phyloP scores from a whole-genome alignment of 2,888 invertebrate species.

The Xylota segnis region DNA sequence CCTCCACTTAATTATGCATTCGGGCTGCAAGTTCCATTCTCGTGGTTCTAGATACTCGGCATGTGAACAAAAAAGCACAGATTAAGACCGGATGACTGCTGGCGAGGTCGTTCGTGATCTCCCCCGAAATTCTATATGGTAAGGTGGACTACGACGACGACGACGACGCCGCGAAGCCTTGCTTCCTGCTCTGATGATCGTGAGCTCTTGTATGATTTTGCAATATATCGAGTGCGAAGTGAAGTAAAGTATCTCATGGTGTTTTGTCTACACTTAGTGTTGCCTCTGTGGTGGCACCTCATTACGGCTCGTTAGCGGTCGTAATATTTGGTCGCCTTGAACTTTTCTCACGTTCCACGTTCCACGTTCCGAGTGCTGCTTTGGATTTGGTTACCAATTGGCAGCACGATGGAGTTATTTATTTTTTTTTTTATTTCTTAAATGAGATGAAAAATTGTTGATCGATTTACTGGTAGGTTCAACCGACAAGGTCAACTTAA shows the following conservation, averaged over 20 bases:
- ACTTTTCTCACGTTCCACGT: conserved; percentile 38
- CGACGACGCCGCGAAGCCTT: conserved; percentile 25
- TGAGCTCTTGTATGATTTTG: conserved; percentile 23
- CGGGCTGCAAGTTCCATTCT: conserved; percentile 58
- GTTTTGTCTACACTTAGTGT: not conserved
- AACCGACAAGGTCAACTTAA: conserved; percentile 55
- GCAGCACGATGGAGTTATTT: not conserved
- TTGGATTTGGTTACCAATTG: conserved; percentile 22
- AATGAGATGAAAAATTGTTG: conserved; percentile 18
- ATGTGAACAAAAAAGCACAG: not conserved
- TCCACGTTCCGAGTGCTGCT: conserved; percentile 23
- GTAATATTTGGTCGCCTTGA: conserved; percentile 58
- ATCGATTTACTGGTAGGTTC: conserved; percentile 47
- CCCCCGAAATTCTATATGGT: conserved; percentile 55
- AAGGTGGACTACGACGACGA: no score
- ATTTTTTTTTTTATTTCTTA: conserved; percentile 10
- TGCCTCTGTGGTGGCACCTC: conserved; percentile 37
- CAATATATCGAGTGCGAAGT: conserved; percentile 29
- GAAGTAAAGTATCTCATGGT: conserved; percentile 2
- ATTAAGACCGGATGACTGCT: conserved; percentile 57
- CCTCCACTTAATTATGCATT: conserved; percentile 67
- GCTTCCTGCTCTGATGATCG: conserved; percentile 66
- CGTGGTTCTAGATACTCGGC: conserved; percentile 18
- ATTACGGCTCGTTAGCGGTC: conserved; percentile 52
- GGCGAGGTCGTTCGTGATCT: conserved; percentile 47